Evolutionary conservation across 2,888 invertebrate species (phyloP).

Genomic region (Stramonita haemastoma): DNA sequence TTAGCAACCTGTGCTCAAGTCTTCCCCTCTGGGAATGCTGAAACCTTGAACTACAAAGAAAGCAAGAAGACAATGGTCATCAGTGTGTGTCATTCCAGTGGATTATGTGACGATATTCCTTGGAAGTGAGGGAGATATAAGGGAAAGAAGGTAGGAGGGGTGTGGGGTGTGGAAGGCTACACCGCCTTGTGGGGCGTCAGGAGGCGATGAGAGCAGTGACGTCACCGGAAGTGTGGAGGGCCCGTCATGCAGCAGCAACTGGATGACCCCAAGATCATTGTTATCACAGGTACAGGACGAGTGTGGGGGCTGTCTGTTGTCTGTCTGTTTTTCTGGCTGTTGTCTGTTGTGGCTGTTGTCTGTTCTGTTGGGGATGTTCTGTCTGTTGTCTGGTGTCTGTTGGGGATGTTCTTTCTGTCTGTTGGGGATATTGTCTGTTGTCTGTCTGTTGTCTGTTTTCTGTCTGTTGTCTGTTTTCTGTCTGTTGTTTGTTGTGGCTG

Average conservation of each 20-base stretch:
- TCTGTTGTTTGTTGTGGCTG: background rate
- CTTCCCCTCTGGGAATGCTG: too few species aligned
- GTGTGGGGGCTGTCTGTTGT: background rate
- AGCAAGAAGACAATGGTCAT: background rate
- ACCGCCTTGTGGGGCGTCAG: constrained; percentile 23
- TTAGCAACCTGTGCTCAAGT: too few species aligned
- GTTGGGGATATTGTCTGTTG: background rate
- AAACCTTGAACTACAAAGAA: background rate
- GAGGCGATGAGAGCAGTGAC: constrained; percentile 37
- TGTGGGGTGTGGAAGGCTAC: background rate
- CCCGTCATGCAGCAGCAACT: constrained; percentile 34
- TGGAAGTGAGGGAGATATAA: background rate
- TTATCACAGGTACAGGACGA: constrained; percentile 11
- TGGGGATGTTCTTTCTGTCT: background rate
- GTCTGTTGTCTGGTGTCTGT: background rate
- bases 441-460: background rate
- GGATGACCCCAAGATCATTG: constrained; percentile 39
- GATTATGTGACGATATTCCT: too few species aligned
- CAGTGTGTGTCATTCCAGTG: background rate
- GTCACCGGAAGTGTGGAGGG: constrained; percentile 38
- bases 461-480: background rate
- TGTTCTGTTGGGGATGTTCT: background rate
- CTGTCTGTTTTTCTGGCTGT: background rate
- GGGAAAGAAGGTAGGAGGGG: background rate
- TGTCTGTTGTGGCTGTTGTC: background rate